Conservation (phyloP, 2,888 invertebrate genomes). For the Arenicola marina region DNA sequence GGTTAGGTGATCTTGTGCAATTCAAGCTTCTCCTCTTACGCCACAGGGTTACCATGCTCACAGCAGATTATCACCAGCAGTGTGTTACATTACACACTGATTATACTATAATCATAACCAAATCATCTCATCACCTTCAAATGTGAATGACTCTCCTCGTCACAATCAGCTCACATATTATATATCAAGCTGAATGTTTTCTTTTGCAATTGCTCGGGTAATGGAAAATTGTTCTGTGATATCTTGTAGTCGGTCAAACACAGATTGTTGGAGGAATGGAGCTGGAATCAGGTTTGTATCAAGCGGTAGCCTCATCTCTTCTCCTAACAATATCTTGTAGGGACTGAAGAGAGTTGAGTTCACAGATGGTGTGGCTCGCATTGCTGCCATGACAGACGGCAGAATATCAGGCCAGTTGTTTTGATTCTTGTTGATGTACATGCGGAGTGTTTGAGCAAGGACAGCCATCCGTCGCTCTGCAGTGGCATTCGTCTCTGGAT, state of each 20-base stretch:
- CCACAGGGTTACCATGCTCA: no score
- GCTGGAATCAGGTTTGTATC: not conserved
- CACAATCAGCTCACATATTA: no score
- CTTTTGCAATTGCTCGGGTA: not conserved
- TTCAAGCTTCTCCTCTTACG: no score
- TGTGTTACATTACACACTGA: no score
- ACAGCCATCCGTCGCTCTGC: not conserved
- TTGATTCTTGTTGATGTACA: not conserved
- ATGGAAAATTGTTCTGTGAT: not conserved
- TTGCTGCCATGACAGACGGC: not conserved
- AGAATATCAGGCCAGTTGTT: not conserved
- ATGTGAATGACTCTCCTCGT: no score
- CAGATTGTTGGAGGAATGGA: not conserved
- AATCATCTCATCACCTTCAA: no score
- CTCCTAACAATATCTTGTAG: not conserved
- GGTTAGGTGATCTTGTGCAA: no score
- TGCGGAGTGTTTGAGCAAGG: not conserved
- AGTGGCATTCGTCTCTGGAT: slow-evolving; percentile 3
- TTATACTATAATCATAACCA: no score
- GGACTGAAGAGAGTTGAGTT: not conserved
- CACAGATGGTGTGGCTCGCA: no score
- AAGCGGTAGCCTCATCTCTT: not conserved
- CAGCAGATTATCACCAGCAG: no score
- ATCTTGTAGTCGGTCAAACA: not conserved
- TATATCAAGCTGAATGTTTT: not conserved